Evolutionary conservation across 2,888 invertebrate genomes (phyloP).

Genomic region (Standfussiana lucernea): DNA sequence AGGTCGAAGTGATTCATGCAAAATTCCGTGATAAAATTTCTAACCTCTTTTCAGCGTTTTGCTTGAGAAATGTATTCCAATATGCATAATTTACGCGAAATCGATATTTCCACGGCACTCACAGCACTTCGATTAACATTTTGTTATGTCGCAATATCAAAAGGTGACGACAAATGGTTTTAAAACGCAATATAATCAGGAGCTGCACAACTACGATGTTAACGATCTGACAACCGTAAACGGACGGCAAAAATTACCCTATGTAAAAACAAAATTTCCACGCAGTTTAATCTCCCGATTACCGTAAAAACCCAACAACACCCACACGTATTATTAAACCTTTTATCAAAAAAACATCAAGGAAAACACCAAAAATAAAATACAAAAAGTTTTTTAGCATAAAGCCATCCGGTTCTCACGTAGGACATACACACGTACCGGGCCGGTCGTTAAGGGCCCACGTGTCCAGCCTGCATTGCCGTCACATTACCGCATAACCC

Average conservation of each 20-base stretch:
- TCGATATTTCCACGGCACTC: neutral
- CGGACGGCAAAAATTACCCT: neutral
- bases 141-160: neutral
- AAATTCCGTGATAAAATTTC: neutral
- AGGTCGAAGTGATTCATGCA: neutral
- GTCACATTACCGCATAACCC: slow-evolving; percentile 65
- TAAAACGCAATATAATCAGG: neutral
- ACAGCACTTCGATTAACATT: neutral
- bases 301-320: slow-evolving; percentile 1
- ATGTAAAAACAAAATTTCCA: slow-evolving; percentile 16
- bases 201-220: neutral
- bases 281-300: slow-evolving; percentile 1
- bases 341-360: slow-evolving; percentile 50
- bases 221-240: neutral
- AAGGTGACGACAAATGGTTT: neutral
- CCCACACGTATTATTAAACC: slow-evolving; percentile 25
- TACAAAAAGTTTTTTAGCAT: slow-evolving; percentile 58
- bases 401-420: slow-evolving; percentile 51
- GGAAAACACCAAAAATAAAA: slow-evolving; percentile 50
- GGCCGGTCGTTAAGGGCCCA: slow-evolving; percentile 64
- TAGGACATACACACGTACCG: slow-evolving; percentile 64
- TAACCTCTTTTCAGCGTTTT: neutral
- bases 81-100: neutral
- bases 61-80: neutral
- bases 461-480: slow-evolving; percentile 65